Evolutionary conservation across 2,888 invertebrate species (phyloP), one percentile per base, ranked within the genome.

Genomic region (Pollenia angustigena): DNA sequence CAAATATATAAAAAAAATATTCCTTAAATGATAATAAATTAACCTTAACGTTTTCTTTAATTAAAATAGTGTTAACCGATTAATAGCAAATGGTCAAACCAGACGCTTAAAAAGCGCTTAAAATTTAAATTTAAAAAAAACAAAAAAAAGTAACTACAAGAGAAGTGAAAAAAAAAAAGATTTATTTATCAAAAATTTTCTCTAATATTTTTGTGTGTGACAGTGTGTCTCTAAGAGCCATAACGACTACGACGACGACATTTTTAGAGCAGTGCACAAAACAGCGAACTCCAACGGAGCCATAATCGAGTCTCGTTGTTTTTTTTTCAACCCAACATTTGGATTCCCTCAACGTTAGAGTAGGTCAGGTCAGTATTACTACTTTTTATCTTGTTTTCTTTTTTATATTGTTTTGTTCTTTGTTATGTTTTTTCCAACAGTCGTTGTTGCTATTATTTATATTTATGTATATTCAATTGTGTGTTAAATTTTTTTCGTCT

Each of bases 291-390:
- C 84, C 84, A 84, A 54, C 74, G 74, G 81, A 87, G 84, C 81
- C 83, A 78, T 78, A 64, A 72, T 74, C 40, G 48, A 64, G 60
- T 64, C 40, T 74, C 79, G n/a, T 58, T 85, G 54, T 54, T 12
- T 56, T 74, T 74, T 81, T 48, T 50, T 46, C 4, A 62, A 14
- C 12, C n/a, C 12, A 68, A 52, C 75, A 54, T 71, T 82, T 74
- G 54, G 64, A 82, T 85, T 69, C 52, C 56, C 44, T 72, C 64
- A 58, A 46, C 71, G 50, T 69, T 64, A 87, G 78, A 83, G 71
- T 86, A 87, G 87, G 87, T 87, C 87, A 87, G 87, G 87, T 87
- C 84, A 87, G 87, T 87, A 87, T 79, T 84, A 84, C 78, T 87
- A 56, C 32, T 56, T 64, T 80, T 79, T 81, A 62, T 80, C 46